A percentile compares a stretch with the other conserved stretches of the same genome.
These are phyloP conservation scores for Paramuricea clavata DNA, from an alignment of 92 coral and sea anemone genomes.

Conservation along the genomic window DNA sequence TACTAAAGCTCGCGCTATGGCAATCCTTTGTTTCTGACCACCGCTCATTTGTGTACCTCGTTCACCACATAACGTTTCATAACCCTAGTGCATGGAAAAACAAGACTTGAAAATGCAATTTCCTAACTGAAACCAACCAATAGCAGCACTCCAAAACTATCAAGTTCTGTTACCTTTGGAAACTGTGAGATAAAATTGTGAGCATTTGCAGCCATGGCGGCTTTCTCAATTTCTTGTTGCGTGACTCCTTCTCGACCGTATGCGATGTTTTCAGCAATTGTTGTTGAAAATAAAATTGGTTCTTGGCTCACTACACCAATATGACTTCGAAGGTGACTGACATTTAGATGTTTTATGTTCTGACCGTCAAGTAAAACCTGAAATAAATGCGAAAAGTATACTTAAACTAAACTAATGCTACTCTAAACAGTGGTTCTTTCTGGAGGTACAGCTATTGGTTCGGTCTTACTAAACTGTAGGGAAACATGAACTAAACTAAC, in stretches of 20 bases:
- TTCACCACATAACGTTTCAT: constrained; percentile 40
- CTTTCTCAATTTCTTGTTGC: constrained; percentile 57
- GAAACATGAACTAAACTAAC: no score
- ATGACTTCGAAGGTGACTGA: constrained; percentile 52
- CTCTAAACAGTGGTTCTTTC: no score
- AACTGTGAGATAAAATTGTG: constrained; percentile 62
- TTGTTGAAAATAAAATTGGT: constrained; percentile 69
- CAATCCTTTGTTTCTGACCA: constrained; percentile 46
- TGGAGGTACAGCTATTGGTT: not conserved
- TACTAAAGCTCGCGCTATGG: constrained; percentile 40
- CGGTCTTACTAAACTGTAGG: no score
- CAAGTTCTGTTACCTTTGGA: constrained; percentile 44
- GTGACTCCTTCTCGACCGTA: constrained; percentile 62
- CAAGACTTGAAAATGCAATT: no score
- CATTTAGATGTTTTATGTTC: constrained; percentile 59
- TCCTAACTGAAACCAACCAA: no score
- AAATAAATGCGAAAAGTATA: no score
- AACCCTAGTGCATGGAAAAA: constrained; percentile 21
- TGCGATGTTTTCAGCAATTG: constrained; percentile 67
- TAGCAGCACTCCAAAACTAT: not conserved
- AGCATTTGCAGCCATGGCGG: constrained; percentile 64
- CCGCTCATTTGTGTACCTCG: constrained; percentile 32
- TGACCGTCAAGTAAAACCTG: constrained; percentile 64
- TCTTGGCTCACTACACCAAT: constrained; percentile 74
- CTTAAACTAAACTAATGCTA: no score